Percentiles rank a stretch among this genome's conserved stretches.
phyloP scores from a whole-genome alignment of 2,888 invertebrate species.

The Epinotia bilunana region DNA sequence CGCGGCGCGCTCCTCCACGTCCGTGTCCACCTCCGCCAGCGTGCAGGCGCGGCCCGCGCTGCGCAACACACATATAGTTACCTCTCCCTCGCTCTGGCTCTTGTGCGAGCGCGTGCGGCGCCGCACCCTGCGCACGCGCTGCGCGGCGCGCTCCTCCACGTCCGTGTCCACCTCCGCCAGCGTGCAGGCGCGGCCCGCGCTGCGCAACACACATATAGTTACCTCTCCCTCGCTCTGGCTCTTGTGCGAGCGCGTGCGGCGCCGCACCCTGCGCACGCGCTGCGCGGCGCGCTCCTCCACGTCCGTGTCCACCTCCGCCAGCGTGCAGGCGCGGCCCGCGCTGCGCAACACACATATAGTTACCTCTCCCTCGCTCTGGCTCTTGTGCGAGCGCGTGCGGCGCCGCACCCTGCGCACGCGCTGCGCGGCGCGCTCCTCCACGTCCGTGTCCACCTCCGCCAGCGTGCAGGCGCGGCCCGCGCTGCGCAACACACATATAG shows the following conservation, averaged over 20 bases:
- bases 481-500: too few species aligned
- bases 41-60: slow-evolving; percentile 85
- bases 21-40: slow-evolving; percentile 88
- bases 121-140: slow-evolving; percentile 73
- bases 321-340: slow-evolving; percentile 84
- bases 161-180: slow-evolving; percentile 89
- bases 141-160: slow-evolving; percentile 83
- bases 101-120: slow-evolving; percentile 79
- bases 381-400: slow-evolving; percentile 80
- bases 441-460: slow-evolving; percentile 89
- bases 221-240: slow-evolving; percentile 81
- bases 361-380: slow-evolving; percentile 81
- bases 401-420: slow-evolving; percentile 74
- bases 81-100: slow-evolving; percentile 81
- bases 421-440: slow-evolving; percentile 83
- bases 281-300: slow-evolving; percentile 83
- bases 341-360: too few species aligned
- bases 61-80: too few species aligned
- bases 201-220: too few species aligned
- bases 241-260: slow-evolving; percentile 80
- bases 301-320: slow-evolving; percentile 89
- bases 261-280: slow-evolving; percentile 72
- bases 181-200: slow-evolving; percentile 84
- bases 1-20: slow-evolving; percentile 84
- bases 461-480: slow-evolving; percentile 85